Evolutionary conservation across 2,113 vertebrate genomes (phyloP).

Genomic region (Myrmecobius fasciatus): DNA sequence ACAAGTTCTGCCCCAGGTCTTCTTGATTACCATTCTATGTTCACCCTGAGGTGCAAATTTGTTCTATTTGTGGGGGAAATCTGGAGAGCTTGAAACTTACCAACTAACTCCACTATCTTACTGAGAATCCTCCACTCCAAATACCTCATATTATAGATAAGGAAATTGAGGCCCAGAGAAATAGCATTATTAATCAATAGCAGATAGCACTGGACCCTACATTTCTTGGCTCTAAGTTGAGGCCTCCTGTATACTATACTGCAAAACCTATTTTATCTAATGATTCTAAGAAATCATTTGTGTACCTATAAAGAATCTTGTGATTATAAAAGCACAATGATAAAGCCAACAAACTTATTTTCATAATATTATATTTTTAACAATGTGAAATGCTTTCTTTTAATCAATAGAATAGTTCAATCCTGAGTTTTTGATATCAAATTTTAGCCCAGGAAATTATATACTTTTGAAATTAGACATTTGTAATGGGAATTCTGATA

Average conservation of each 20-base stretch:
- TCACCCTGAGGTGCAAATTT: too few relatives aligned
- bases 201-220: neutral
- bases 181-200: neutral
- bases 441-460: conserved; percentile 39
- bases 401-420: neutral
- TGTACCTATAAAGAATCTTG: neutral
- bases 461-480: conserved; percentile 17
- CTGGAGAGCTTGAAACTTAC: too few relatives aligned
- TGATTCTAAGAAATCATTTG: neutral
- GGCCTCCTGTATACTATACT: neutral
- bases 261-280: conserved; percentile 12
- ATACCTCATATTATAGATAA: conserved; percentile 3
- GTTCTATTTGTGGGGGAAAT: too few relatives aligned
- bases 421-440: conserved; percentile 34
- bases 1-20: too few relatives aligned
- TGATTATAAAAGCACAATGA: neutral
- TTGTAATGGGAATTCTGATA: conserved; percentile 33
- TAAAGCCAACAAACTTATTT: conserved; percentile 20
- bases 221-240: neutral
- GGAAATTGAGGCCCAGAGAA: neutral
- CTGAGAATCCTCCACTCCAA: neutral
- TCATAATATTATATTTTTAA: conserved; percentile 47
- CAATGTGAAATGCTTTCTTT: conserved; percentile 51
- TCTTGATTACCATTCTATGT: too few relatives aligned
- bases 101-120: too few relatives aligned